phyloP scores from a whole-genome alignment of 2,113 vertebrate genomes.

The Sander lucioperca region DNA sequence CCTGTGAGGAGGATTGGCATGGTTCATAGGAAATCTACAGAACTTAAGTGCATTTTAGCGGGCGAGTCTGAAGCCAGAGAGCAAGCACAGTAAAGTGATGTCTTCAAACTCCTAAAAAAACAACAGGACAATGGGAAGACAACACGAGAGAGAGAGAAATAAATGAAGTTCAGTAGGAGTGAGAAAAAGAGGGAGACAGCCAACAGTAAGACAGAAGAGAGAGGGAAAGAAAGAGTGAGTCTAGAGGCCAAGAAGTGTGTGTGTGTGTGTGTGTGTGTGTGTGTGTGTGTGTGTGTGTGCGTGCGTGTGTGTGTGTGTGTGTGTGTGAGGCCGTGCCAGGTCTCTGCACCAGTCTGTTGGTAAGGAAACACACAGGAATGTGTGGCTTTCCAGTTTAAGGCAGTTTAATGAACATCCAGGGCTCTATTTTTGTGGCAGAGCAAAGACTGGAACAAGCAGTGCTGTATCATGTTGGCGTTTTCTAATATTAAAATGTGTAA shows the following conservation, averaged over 20 bases:
- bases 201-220: conserved; percentile 21
- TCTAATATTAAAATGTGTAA: conserved; percentile 7
- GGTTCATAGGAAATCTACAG: too few relatives aligned
- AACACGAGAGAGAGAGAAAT: conserved; percentile 14
- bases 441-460: conserved; percentile 19
- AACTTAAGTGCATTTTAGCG: neutral
- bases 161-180: conserved; percentile 31
- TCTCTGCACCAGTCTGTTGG: conserved; percentile 79
- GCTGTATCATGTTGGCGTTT: conserved; percentile 24
- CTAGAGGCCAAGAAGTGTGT: conserved; percentile 49
- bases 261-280: neutral
- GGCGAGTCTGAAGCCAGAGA: neutral
- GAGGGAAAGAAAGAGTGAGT: conserved; percentile 26
- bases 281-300: neutral
- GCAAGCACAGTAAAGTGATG: conserved; percentile 15
- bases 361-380: conserved; percentile 83
- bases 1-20: neutral
- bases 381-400: conserved; percentile 81
- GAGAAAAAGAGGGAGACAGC: conserved; percentile 30
- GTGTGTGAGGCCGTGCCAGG: conserved; percentile 72
- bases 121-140: conserved; percentile 3
- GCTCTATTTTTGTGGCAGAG: conserved; percentile 58
- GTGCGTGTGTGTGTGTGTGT: neutral
- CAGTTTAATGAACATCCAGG: conserved; percentile 82
- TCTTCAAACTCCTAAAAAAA: neutral